Evolutionary conservation across 2,113 vertebrate species (phyloP).

Genomic region (Noctilio leporinus): DNA sequence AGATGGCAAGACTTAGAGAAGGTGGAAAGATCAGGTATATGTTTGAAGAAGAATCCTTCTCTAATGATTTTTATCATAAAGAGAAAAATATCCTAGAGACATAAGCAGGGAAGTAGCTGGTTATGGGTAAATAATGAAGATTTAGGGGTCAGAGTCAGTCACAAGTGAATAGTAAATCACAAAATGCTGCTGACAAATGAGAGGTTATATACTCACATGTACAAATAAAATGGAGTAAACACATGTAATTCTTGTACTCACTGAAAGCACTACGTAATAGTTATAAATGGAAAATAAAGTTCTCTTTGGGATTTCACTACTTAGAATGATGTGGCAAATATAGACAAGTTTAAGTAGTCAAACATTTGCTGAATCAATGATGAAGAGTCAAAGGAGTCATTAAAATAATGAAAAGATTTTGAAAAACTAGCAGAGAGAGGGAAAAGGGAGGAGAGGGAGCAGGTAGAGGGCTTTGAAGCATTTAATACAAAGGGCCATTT

Average conservation of each 20-base stretch:
- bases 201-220: background rate
- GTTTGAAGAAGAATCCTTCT: slow-evolving; percentile 30
- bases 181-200: background rate
- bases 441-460: background rate
- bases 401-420: background rate
- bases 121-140: slow-evolving; percentile 23
- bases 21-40: slow-evolving; percentile 7
- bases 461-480: background rate
- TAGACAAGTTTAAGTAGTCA: background rate
- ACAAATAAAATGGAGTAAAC: background rate
- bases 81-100: background rate
- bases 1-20: slow-evolving; percentile 11
- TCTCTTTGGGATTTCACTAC: background rate
- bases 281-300: background rate
- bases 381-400: background rate
- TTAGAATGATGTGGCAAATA: background rate
- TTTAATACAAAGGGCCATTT: background rate
- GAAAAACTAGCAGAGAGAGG: background rate
- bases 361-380: slow-evolving; percentile 1
- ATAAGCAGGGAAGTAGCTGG: background rate
- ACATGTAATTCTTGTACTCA: background rate
- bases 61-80: slow-evolving; percentile 16
- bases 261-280: background rate
- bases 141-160: background rate
- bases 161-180: background rate